Evolutionary conservation across 2,797 vertebrate species (phyloP), one percentile per base, ranked within the genome.

Genomic region (Helarctos malayanus): DNA sequence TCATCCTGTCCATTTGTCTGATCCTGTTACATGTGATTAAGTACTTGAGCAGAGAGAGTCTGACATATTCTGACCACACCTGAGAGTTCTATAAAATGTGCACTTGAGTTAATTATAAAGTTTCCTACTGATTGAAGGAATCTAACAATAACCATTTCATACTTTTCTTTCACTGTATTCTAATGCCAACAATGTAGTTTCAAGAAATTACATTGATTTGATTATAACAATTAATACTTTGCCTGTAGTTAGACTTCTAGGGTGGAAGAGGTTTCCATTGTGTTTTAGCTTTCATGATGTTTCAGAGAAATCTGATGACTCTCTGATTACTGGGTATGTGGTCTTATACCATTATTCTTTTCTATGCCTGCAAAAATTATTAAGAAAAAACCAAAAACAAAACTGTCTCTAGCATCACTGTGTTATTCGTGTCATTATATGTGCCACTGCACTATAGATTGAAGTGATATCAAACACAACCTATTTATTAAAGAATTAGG

Each of bases 1-100:
- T 3, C 25, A 19, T 23, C 13, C 19, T 23, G 21, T 10, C 21
- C 54, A 2, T 25, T 61, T 8, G 14, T 68, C 13, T 47, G 5
- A 45, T 14, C 6, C 3, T 8, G 12, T 54, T 38, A 19, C 27
- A 63, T 0, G 0, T 18, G 18, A 7, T 7, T 11, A 78, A 57
- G 4, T 27, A 63, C 3, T 3, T 69, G 9, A 38, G 21, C 16
- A 75, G 56, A 68, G 29, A 41, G 3, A 41, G 15, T 9, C 41
- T 27, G 23, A 87, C 8, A 15, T 7, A 41, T 35, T 7, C 23
- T 63, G 73, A 90, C 2, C 14, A 16, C 4, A 32, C 10, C 47
- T 68, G 29, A 82, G 19, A 41, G 12, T 41, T 82, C 8, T 57
- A 38, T 35, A 16, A 75, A 83, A 49, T 21, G 41, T 19, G 5